Evolutionary conservation across 2,113 vertebrate genomes (phyloP).

Genomic region (Tachysurus fulvidraco): DNA sequence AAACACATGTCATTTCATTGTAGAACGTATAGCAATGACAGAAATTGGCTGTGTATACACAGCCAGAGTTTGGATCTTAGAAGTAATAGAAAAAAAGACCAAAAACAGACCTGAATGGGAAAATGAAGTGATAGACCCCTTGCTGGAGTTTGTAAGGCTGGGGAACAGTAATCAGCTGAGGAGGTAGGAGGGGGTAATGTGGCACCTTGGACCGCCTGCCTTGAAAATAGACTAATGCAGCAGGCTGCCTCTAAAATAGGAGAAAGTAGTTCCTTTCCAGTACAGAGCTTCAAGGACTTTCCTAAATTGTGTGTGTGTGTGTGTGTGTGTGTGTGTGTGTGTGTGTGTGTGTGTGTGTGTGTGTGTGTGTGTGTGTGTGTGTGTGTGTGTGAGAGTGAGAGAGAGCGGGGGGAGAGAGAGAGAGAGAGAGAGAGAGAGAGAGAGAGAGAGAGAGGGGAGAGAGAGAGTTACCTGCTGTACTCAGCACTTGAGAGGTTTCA

Average conservation of each 20-base stretch:
- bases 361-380: conserved; percentile 59
- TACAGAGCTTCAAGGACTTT: conserved; percentile 66
- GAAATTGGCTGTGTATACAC: neutral
- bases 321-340: conserved; percentile 48
- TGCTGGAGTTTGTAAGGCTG: conserved; percentile 26
- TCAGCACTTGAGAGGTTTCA: conserved; percentile 54
- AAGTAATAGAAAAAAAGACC: neutral
- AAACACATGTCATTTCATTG: neutral
- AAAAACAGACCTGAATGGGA: neutral
- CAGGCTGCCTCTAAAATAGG: conserved; percentile 65
- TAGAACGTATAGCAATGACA: neutral
- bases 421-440: conserved; percentile 32
- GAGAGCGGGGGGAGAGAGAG: conserved; percentile 31
- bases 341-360: conserved; percentile 36
- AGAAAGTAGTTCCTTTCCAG: conserved; percentile 62
- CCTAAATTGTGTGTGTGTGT: conserved; percentile 71
- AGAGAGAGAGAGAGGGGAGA: conserved; percentile 24
- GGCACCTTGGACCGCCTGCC: conserved; percentile 60
- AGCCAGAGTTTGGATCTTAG: neutral
- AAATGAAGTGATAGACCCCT: conserved; percentile 31
- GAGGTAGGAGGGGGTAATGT: conserved; percentile 63
- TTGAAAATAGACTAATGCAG: conserved; percentile 66
- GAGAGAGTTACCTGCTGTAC: conserved; percentile 50
- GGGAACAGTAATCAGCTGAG: conserved; percentile 58
- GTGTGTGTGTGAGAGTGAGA: conserved; percentile 49